These are phyloP conservation scores for Hydropsyche tenuis DNA, from an alignment of 1,140 invertebrate species.

Conservation along the genomic window DNA sequence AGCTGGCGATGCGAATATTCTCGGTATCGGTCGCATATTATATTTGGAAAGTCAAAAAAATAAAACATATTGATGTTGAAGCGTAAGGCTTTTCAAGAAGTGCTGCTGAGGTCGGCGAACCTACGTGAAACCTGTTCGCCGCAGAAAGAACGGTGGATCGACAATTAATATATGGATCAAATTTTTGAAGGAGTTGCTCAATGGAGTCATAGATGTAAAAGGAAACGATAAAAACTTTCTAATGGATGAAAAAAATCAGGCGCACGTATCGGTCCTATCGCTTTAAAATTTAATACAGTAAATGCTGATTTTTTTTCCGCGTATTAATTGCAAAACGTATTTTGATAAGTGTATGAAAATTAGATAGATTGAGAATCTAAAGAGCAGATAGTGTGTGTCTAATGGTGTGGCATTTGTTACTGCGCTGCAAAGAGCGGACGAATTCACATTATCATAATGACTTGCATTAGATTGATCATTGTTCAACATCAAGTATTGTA, in stretches of 20 bases:
- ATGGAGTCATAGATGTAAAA: background rate
- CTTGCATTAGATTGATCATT: slow-evolving; percentile 36
- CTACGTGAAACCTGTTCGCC: slow-evolving; percentile 1
- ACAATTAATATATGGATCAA: slow-evolving; percentile 23
- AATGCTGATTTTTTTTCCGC: too few relatives aligned
- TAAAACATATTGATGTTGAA: background rate
- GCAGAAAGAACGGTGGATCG: slow-evolving; percentile 13
- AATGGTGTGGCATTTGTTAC: slow-evolving; percentile 4
- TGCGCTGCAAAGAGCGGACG: background rate
- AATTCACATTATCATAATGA: slow-evolving; percentile 34
- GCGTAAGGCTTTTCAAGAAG: slow-evolving; percentile 16
- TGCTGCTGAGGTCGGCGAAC: slow-evolving; percentile 23
- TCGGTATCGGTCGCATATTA: too few relatives aligned
- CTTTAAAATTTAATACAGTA: too few relatives aligned
- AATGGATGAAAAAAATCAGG: background rate
- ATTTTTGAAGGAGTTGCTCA: slow-evolving; percentile 19
- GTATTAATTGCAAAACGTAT: too few relatives aligned
- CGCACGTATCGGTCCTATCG: too few relatives aligned
- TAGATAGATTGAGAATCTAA: too few relatives aligned
- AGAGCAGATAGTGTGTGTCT: too few relatives aligned
- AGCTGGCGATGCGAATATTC: too few relatives aligned
- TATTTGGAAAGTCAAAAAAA: too few relatives aligned
- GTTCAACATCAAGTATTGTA: slow-evolving; percentile 36
- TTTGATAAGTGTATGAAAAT: too few relatives aligned
- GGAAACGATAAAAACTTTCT: slow-evolving; percentile 8